Percentiles rank a stretch among this genome's conserved stretches.
Evolutionary conservation across 53 echinoderm and acorn worm species (phyloP).

Genomic region (Holothuria leucospilota): DNA sequence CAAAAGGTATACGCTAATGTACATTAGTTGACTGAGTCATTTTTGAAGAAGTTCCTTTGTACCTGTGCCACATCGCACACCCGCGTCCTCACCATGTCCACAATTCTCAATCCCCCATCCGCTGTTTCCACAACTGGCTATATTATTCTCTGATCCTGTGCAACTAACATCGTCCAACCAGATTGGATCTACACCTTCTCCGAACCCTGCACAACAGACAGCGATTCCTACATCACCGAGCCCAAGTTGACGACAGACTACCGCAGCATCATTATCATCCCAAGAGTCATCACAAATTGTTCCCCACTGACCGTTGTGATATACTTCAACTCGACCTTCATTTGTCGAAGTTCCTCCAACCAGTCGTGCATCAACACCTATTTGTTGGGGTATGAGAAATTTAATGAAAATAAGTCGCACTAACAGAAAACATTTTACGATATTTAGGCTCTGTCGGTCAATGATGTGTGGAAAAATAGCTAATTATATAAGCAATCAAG

Average conservation of each 20-base stretch:
- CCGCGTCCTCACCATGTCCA: not conserved
- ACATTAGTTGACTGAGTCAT: too few species aligned
- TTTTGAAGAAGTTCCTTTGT: too few species aligned
- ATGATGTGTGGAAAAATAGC: too few species aligned
- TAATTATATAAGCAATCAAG: too few species aligned
- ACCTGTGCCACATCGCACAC: too few species aligned
- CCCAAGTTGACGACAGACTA: slow-evolving; percentile 32
- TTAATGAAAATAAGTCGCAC: too few species aligned
- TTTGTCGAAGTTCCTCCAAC: too few species aligned
- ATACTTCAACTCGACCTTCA: not conserved
- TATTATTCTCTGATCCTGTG: not conserved
- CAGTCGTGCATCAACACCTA: too few species aligned
- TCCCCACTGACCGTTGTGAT: not conserved
- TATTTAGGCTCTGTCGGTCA: too few species aligned
- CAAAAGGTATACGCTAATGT: too few species aligned
- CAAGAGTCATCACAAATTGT: slow-evolving; percentile 14
- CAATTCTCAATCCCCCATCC: not conserved
- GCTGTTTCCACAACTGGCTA: not conserved
- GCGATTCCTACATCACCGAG: not conserved
- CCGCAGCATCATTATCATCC: not conserved
- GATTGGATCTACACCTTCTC: not conserved
- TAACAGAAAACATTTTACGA: too few species aligned
- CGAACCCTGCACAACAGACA: not conserved
- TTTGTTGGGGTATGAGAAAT: too few species aligned
- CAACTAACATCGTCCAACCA: slow-evolving; percentile 8